Evolutionary conservation across 2,888 invertebrate genomes (phyloP).

Genomic region (Sclerodermus sp.): DNA sequence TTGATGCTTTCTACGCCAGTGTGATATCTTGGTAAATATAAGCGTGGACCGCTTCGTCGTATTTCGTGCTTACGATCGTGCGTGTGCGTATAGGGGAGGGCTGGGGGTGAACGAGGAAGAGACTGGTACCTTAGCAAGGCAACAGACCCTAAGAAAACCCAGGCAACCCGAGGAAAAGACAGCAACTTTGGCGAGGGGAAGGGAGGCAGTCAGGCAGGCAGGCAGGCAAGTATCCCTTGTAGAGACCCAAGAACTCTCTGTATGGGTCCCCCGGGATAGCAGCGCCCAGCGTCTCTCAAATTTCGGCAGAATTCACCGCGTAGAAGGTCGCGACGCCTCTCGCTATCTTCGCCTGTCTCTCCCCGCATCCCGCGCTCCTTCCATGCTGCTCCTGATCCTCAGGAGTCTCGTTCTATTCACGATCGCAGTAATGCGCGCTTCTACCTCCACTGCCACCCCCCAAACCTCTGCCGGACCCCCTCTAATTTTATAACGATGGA

Average conservation of each 20-base stretch:
- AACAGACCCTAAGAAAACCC: slow-evolving; percentile 5
- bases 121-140: background rate
- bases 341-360: background rate
- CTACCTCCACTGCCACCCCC: background rate
- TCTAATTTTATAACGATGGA: background rate
- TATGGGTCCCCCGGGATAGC: slow-evolving; percentile 32
- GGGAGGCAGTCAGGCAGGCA: slow-evolving; percentile 1
- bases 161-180: slow-evolving; percentile 19
- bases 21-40: background rate
- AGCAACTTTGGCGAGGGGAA: slow-evolving; percentile 14
- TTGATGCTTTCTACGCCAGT: background rate
- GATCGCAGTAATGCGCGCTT: background rate
- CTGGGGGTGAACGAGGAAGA: background rate
- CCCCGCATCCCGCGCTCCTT: background rate
- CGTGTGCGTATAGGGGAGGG: background rate
- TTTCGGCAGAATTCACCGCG: slow-evolving; percentile 20
- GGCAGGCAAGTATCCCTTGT: background rate
- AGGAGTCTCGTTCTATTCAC: background rate
- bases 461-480: background rate
- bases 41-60: background rate
- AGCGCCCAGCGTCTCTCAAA: slow-evolving; percentile 35
- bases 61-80: background rate
- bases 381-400: background rate
- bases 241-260: slow-evolving; percentile 15
- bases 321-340: no score